Evolutionary conservation across 2,888 invertebrate species (phyloP), one percentile per base, ranked within the genome.

Genomic region (Argyra leucocephala): DNA sequence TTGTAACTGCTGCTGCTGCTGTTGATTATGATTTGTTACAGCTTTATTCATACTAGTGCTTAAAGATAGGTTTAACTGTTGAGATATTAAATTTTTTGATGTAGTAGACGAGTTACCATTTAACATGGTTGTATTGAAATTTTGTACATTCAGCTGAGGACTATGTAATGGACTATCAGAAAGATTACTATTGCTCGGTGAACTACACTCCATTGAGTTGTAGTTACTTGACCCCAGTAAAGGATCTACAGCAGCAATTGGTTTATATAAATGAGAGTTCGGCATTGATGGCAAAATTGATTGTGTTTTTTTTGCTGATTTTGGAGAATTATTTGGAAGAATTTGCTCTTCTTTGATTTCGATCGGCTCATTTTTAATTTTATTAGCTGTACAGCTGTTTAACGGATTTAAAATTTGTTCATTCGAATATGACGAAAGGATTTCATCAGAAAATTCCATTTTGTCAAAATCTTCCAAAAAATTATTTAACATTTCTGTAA

Each of bases 381-480:
- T 0, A 71, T 67, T 58, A 66, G 15, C 2, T 3, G n/a, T 48
- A 15, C 18, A 48, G 2, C 4, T 15, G 6, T 48, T 48, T 2
- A 48, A 12, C 5, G n/a, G 5, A 15, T 48, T 48, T 18, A 48
- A 5, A 69, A 67, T 9, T 65, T 67, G 64, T 23, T 69, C 69
- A 22, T 68, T 71, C 18, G 71, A 70, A 48, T 48, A 48, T 62
- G 72, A 67, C 9, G 67, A 67, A 4, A 73, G 62, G 57, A 74
- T 72, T 31, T 74, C 74, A 67, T 74, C 73, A 21, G 71, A 68
- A 21, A 76, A 69, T 62, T 76, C 72, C 15, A 73, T 71, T 63
- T 73, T 73, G 67, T 77, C 76, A 69, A 78, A 75, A 57, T 77
- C 77, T 64, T 75, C 74, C 5, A 78, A 71, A 58, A 78, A 76